Evolutionary conservation across 2,113 vertebrate genomes (phyloP).

Genomic region (Jaculus jaculus): DNA sequence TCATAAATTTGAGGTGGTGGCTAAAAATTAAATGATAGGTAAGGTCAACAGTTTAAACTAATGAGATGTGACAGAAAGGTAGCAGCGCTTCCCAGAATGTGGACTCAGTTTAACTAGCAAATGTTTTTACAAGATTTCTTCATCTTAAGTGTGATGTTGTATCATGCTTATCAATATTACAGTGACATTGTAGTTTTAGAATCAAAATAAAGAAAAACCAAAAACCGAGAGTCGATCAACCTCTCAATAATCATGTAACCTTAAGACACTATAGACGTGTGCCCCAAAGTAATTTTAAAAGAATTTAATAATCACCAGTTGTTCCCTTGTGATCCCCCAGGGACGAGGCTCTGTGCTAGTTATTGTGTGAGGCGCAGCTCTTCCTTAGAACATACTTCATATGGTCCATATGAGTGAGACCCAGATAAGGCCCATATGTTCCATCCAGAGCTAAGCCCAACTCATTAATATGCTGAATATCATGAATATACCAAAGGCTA

Average conservation of each 20-base stretch:
- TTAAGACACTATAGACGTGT: not conserved
- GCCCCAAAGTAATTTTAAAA: not conserved
- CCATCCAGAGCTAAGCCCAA: not conserved
- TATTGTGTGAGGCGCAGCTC: not conserved
- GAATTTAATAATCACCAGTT: not conserved
- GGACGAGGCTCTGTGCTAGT: not conserved
- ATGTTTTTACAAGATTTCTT: not conserved
- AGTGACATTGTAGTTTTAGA: not conserved
- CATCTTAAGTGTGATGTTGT: not conserved
- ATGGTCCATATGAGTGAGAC: too few relatives aligned
- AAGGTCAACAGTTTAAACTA: constrained; percentile 36
- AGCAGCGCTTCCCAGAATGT: not conserved
- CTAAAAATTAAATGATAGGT: constrained; percentile 80
- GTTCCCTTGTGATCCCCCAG: not conserved
- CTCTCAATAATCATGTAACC: constrained; percentile 11
- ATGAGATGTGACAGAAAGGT: not conserved
- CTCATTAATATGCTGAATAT: not conserved
- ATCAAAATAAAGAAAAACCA: constrained; percentile 42
- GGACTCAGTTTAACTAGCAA: not conserved
- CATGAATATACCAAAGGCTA: not conserved
- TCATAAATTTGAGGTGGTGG: constrained; percentile 98
- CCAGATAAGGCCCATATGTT: too few relatives aligned
- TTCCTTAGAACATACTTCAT: not conserved
- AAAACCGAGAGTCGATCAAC: not conserved
- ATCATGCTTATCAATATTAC: not conserved